Percentiles rank a stretch among this genome's conserved stretches.
These are phyloP conservation scores for Melipona beecheii DNA, from an alignment of 2,888 invertebrate species.

Conservation along the genomic window DNA sequence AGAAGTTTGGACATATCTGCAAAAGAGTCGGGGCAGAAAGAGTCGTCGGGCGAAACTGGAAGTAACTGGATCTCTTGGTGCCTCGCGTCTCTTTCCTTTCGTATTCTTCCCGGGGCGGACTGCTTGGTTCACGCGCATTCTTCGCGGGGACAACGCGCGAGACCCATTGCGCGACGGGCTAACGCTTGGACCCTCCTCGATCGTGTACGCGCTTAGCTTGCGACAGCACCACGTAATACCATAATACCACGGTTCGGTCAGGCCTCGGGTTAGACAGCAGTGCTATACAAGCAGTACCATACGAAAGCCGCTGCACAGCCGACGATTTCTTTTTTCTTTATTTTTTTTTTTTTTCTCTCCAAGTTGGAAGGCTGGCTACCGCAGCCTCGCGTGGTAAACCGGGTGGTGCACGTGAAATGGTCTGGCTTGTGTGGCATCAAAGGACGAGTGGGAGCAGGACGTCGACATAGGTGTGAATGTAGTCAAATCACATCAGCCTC, in stretches of 20 bases:
- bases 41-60: conserved; percentile 64
- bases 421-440: conserved; percentile 61
- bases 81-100: conserved; percentile 44
- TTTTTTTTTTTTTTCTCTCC: conserved; percentile 26
- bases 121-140: conserved; percentile 47
- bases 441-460: conserved; percentile 67
- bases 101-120: conserved; percentile 52
- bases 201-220: conserved; percentile 43
- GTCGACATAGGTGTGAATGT: conserved; percentile 80
- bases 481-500: conserved; percentile 81
- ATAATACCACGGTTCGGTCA: conserved; percentile 50
- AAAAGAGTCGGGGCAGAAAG: conserved; percentile 58
- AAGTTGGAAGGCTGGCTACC: conserved; percentile 42
- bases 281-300: background rate
- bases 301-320: conserved; percentile 42
- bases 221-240: conserved; percentile 42
- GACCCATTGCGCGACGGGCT: conserved; percentile 57
- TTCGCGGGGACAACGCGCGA: conserved; percentile 64
- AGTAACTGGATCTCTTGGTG: conserved; percentile 71
- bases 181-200: conserved; percentile 70
- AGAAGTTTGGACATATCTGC: conserved; percentile 63
- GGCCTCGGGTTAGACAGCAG: conserved; percentile 21
- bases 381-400: conserved; percentile 21
- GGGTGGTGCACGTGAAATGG: conserved; percentile 64
- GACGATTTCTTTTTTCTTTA: conserved; percentile 13